phyloP scores from a whole-genome alignment of 2,797 vertebrate genomes.

The Brachymystax lenok region DNA sequence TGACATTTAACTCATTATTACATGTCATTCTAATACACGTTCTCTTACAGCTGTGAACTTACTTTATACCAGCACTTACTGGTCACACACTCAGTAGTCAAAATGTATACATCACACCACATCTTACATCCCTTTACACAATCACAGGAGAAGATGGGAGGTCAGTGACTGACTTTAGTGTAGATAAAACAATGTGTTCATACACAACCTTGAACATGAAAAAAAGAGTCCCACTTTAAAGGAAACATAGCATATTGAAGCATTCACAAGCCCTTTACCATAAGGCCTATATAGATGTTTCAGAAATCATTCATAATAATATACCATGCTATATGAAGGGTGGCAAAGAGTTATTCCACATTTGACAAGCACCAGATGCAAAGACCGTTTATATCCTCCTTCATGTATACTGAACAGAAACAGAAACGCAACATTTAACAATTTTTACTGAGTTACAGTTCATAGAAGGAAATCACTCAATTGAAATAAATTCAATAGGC shows the following conservation, averaged over 20 bases:
- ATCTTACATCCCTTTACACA: constrained; percentile 58
- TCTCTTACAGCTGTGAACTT: neutral
- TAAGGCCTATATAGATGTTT: neutral
- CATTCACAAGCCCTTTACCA: neutral
- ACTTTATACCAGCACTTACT: constrained; percentile 21
- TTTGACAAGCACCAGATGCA: neutral
- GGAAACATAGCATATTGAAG: neutral
- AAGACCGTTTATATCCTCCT: neutral
- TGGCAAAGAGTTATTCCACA: neutral
- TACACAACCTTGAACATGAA: constrained; percentile 37
- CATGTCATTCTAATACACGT: constrained; percentile 24
- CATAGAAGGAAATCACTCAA: too few species aligned
- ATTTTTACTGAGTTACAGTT: too few species aligned
- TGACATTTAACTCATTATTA: constrained; percentile 53
- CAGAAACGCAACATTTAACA: constrained; percentile 8
- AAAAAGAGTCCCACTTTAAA: constrained; percentile 20
- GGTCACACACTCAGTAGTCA: constrained; percentile 29
- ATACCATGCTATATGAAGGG: neutral
- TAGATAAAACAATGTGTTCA: constrained; percentile 34
- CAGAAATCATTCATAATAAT: neutral
- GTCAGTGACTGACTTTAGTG: constrained; percentile 31
- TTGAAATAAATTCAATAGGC: too few species aligned
- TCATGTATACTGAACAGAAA: neutral
- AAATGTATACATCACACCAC: constrained; percentile 54
- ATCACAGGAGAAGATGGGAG: constrained; percentile 49